Percentiles rank a stretch among this genome's conserved stretches.
phyloP scores from a whole-genome alignment of 2,888 invertebrate genomes.

The Acleris literana region DNA sequence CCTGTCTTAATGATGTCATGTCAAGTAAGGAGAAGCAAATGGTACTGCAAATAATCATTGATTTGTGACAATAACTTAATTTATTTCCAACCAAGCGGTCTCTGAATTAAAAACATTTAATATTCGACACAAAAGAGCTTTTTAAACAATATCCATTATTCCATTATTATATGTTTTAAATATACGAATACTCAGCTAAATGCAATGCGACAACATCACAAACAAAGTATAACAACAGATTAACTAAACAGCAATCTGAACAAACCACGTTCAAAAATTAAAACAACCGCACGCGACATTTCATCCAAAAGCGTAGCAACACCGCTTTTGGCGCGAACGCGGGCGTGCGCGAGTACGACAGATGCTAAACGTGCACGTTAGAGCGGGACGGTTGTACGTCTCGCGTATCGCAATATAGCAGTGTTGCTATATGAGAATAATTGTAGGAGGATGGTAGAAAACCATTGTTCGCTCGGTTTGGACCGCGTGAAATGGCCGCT shows the following conservation, averaged over 20 bases:
- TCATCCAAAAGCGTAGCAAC: conserved; percentile 55
- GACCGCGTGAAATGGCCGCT: conserved; percentile 79
- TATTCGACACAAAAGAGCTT: too few species aligned
- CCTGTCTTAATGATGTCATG: too few species aligned
- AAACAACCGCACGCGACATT: conserved; percentile 73
- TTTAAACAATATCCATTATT: too few species aligned
- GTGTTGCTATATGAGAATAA: conserved; percentile 65
- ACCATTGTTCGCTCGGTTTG: conserved; percentile 79
- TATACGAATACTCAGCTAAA: too few species aligned
- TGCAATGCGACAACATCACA: conserved; percentile 43
- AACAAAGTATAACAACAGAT: conserved; percentile 52
- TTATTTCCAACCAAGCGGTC: too few species aligned
- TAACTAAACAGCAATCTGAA: conserved; percentile 66
- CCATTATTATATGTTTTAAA: too few species aligned
- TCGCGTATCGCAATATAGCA: conserved; percentile 44
- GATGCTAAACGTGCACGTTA: conserved; percentile 40
- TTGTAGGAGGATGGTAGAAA: conserved; percentile 65
- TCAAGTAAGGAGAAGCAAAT: too few species aligned
- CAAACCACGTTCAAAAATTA: conserved; percentile 80
- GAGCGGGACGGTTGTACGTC: conserved; percentile 61
- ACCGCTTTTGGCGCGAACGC: conserved; percentile 66
- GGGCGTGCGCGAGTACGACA: conserved; percentile 40
- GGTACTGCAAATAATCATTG: too few species aligned
- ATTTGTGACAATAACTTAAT: too few species aligned
- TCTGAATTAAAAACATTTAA: too few species aligned